Conservation (phyloP, 35 echinoderm and acorn worm species). For the Lytechinus variegatus region DNA sequence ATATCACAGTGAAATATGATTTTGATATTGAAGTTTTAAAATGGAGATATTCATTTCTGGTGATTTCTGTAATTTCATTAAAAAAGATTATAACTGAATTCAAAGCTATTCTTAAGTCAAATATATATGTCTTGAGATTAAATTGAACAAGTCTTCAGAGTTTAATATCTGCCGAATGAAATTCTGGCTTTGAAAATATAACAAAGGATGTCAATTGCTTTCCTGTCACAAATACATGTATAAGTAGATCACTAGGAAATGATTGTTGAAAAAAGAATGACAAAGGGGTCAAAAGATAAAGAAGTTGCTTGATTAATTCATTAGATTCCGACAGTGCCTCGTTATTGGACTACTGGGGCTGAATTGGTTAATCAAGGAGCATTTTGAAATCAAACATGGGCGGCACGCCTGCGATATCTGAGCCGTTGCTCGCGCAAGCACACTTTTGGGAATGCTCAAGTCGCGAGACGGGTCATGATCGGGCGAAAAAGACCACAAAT, state of each 20-base stretch:
- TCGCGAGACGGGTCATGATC: constrained; percentile 44
- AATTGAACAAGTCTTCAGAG: neutral
- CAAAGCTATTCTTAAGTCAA: too few species aligned
- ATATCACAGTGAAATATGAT: too few species aligned
- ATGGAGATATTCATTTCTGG: too few species aligned
- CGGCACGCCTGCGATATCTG: neutral
- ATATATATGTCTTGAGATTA: neutral
- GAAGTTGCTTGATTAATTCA: neutral
- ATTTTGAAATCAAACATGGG: constrained; percentile 24
- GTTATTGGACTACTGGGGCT: neutral
- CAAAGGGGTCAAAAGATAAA: neutral
- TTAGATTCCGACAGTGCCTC: neutral
- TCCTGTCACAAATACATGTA: neutral
- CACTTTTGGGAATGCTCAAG: constrained; percentile 25
- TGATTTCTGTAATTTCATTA: too few species aligned
- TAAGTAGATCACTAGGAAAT: neutral
- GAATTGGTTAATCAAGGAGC: neutral
- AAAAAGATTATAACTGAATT: too few species aligned
- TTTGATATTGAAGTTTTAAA: too few species aligned
- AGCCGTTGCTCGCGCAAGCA: constrained; percentile 12
- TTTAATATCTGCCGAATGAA: neutral
- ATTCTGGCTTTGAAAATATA: neutral
- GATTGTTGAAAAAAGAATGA: neutral
- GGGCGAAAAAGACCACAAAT: constrained; percentile 40
- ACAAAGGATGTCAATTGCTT: neutral